These are phyloP conservation scores for Anguilla anguilla DNA, from an alignment of 2,797 vertebrate species.

Conservation along the genomic window DNA sequence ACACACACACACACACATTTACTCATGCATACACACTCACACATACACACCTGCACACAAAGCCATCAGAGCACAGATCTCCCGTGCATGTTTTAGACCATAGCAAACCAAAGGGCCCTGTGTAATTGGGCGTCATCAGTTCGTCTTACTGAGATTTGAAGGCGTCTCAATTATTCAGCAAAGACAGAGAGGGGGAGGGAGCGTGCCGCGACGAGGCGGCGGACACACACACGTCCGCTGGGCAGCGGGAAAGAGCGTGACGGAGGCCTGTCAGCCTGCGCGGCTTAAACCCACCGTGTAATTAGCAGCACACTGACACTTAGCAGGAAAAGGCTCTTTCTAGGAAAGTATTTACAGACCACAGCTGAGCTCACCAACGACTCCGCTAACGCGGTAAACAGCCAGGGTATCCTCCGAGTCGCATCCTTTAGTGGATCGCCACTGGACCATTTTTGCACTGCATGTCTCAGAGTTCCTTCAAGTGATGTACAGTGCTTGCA, in stretches of 20 bases:
- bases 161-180: constrained; percentile 37
- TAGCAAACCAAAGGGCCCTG: constrained; percentile 21
- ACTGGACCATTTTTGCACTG: neutral
- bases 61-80: neutral
- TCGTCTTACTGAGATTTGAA: constrained; percentile 32
- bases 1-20: neutral
- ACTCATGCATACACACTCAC: neutral
- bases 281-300: constrained; percentile 32
- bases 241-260: neutral
- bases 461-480: neutral
- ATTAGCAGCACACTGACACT: constrained; percentile 39
- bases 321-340: neutral
- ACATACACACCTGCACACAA: neutral
- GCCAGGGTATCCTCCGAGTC: neutral
- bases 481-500: constrained; percentile 16
- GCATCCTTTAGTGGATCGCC: neutral
- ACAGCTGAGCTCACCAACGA: neutral
- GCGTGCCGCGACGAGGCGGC: neutral
- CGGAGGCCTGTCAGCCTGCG: constrained; percentile 11
- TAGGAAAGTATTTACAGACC: constrained; percentile 6
- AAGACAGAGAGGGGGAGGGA: neutral
- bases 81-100: constrained; percentile 6
- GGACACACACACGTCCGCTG: neutral
- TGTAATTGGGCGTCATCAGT: constrained; percentile 31
- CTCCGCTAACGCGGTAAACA: neutral